These are phyloP conservation scores for Carlito syrichta DNA, from an alignment of 2,113 vertebrate genomes.

Conservation along the genomic window DNA sequence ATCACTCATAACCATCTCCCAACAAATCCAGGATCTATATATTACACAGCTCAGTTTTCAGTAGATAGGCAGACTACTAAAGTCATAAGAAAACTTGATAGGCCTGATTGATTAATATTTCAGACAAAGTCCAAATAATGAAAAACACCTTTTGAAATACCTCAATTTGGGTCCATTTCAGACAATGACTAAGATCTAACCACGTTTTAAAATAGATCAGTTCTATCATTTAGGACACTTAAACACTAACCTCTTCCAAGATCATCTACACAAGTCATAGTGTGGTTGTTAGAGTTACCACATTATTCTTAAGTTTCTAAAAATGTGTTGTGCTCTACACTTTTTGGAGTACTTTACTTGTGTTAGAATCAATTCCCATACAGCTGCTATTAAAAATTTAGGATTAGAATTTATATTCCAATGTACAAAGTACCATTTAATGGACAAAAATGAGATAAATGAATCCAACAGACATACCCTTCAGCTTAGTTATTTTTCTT, in stretches of 20 bases:
- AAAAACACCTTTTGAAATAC: slow-evolving; percentile 6
- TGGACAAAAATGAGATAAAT: slow-evolving; percentile 1
- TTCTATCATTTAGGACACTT: slow-evolving; percentile 19
- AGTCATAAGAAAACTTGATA: not conserved
- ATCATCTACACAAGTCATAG: not conserved
- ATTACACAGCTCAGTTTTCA: slow-evolving; percentile 6
- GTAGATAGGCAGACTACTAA: not conserved
- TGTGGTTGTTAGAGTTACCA: not conserved
- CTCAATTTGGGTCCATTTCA: not conserved
- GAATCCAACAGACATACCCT: not conserved
- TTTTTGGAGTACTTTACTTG: not conserved
- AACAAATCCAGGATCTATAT: slow-evolving; percentile 23
- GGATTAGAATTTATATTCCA: not conserved
- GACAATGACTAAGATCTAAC: not conserved
- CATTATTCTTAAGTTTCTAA: slow-evolving; percentile 14
- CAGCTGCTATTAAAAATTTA: not conserved
- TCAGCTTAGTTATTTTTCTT: slow-evolving; percentile 35
- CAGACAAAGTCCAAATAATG: slow-evolving; percentile 8
- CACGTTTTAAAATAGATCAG: not conserved
- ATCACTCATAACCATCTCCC: not conserved
- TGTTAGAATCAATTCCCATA: not conserved
- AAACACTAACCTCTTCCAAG: not conserved
- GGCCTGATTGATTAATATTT: not conserved
- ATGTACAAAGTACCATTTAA: not conserved
- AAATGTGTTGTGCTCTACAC: not conserved